Evolutionary conservation across 2,113 vertebrate species (phyloP), one percentile per base, ranked within the genome.

Genomic region (Vulpes vulpes): DNA sequence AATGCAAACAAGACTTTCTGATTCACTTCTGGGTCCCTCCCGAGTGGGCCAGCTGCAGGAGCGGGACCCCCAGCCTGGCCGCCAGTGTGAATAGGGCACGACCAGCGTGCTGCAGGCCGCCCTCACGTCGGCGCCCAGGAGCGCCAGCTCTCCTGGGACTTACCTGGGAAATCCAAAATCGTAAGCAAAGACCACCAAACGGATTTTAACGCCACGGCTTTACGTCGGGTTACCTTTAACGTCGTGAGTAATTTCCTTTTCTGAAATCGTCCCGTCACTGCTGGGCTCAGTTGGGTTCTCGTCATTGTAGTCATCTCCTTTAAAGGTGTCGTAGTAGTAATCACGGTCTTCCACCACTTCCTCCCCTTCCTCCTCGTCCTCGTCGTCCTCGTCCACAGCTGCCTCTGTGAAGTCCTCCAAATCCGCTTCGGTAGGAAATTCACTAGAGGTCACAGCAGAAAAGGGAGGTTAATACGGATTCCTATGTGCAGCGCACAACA

Each of bases 151-250:
- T 87, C 95, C 91, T 94, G 92, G 94, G 94, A 98, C 98, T 97
- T 96, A 95, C 98, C 94, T 94, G 87, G 11, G 96, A 96, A 96
- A 94, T 43, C 94, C 91, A 80, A 67, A 94, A 71, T 43, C 80
- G 25, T 83, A 95, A 74, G 30, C 4, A 49, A 71, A 23, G 4
- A 51, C 8, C 20, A 19, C 57, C 20, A 35, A 0, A 3, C 3
- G 25, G 35, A 57, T 16, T 82, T 73, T 11, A n/a, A 60, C 5
- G 25, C n/a, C 43, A 43, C 0, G 1, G 79, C 84, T 22, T 53
- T 27, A 9, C 1, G 10, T 2, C 2, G 11, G 11, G 98, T 98
- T 98, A 99, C 99, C 99, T 99, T 99, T 99, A 79, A 99, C 99
- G 27, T 99, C 99, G 0, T 99, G 99, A 87, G 99, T 97, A 78